Conservation (phyloP, 2,797 vertebrate genomes). For the Alauda arvensis region DNA sequence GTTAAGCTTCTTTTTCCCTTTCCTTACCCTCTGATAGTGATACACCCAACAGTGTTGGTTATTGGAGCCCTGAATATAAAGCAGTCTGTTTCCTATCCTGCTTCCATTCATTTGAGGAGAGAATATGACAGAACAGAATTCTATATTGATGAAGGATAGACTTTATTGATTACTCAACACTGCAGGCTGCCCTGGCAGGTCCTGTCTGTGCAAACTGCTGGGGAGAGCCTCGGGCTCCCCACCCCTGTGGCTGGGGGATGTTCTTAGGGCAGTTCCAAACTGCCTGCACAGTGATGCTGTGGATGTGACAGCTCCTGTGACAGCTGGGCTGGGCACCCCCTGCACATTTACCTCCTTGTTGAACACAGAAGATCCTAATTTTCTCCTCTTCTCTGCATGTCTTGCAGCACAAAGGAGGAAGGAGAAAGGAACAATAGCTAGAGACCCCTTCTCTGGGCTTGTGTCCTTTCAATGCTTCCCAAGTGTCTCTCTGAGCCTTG, state of each 20-base stretch:
- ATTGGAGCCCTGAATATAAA: neutral
- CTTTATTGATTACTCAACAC: neutral
- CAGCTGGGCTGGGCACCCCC: neutral
- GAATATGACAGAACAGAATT: neutral
- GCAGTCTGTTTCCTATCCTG: neutral
- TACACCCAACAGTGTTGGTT: neutral
- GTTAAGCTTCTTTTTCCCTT: neutral
- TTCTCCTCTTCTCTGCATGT: neutral
- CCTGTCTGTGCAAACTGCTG: neutral
- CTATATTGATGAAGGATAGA: neutral
- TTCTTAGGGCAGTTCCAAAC: neutral
- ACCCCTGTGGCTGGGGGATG: neutral
- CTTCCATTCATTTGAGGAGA: neutral
- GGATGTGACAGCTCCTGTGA: neutral
- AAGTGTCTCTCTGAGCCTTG: neutral
- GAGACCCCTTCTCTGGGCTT: neutral
- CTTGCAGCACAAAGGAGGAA: neutral
- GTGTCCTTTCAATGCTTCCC: neutral
- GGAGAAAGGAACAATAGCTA: neutral
- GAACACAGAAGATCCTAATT: neutral
- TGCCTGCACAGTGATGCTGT: fast-evolving
- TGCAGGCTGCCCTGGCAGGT: neutral
- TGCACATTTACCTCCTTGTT: neutral
- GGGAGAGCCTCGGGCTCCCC: neutral
- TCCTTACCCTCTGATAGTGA: neutral